A percentile compares a stretch with the other conserved stretches of the same genome.
Conservation (phyloP, 2,113 vertebrate species). For the Eulacestoma nigropectus region DNA sequence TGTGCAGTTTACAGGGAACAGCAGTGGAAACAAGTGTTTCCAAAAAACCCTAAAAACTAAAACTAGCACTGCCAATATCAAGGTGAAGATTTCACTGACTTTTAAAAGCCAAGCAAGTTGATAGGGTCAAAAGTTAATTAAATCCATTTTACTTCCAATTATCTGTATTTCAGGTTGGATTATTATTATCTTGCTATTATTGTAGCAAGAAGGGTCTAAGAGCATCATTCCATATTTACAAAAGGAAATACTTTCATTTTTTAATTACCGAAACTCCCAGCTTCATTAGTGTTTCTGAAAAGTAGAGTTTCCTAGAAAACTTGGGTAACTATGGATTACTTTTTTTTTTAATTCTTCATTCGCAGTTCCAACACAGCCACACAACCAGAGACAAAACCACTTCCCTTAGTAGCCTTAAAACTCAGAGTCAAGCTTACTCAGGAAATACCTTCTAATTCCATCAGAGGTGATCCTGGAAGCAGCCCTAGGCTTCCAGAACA, state of each 20-base stretch:
- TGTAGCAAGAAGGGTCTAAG: background rate
- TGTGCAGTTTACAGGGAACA: rapidly evolving
- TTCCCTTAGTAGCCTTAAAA: background rate
- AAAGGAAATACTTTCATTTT: background rate
- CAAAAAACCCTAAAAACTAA: background rate
- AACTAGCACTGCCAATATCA: background rate
- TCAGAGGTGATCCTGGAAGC: background rate
- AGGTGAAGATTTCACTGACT: background rate
- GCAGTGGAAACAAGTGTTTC: rapidly evolving
- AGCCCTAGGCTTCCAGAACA: background rate
- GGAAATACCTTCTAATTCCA: background rate
- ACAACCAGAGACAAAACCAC: background rate
- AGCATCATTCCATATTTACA: background rate
- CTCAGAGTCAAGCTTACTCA: background rate
- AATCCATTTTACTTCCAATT: background rate
- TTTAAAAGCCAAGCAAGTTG: background rate
- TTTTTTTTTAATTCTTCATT: background rate
- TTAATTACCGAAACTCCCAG: background rate
- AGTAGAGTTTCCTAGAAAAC: background rate
- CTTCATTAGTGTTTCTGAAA: background rate
- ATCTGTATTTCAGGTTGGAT: background rate
- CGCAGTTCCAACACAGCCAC: background rate
- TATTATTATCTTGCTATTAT: too few species aligned
- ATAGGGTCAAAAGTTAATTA: background rate
- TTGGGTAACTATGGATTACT: background rate